Evolutionary conservation across 2,797 vertebrate species (phyloP).

Genomic region (Heterohyrax brucei): DNA sequence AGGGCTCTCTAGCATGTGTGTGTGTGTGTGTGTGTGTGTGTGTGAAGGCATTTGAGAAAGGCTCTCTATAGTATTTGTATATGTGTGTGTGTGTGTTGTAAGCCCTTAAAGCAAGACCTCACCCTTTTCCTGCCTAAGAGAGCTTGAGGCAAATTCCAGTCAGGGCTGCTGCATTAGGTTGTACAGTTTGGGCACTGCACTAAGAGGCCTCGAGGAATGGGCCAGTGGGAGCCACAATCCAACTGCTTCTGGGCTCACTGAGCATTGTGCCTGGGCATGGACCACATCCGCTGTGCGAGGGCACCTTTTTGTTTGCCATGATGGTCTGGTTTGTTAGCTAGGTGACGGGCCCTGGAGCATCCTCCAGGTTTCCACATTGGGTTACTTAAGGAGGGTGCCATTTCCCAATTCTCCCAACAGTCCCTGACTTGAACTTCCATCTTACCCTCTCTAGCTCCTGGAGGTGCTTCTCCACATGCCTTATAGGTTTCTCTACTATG

Average conservation of each 20-base stretch:
- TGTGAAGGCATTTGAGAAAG: no score
- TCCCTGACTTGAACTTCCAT: background rate
- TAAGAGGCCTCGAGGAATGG: no score
- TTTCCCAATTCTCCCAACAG: slow-evolving; percentile 53
- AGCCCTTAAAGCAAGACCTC: slow-evolving; percentile 39
- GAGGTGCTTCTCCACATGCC: background rate
- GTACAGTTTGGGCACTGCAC: no score
- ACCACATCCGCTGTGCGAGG: background rate
- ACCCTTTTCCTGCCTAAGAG: background rate
- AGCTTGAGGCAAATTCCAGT: slow-evolving; percentile 25
- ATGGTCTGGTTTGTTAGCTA: background rate
- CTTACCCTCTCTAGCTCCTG: background rate
- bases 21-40: background rate
- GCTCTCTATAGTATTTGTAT: no score
- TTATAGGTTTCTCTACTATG: background rate
- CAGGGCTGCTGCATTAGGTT: background rate
- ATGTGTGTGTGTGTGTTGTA: background rate
- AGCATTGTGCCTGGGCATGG: background rate
- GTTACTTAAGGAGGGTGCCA: background rate
- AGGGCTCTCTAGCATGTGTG: no score
- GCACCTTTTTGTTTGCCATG: background rate
- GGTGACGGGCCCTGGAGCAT: background rate
- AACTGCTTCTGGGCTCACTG: background rate
- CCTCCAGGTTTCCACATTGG: background rate
- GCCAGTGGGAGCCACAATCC: background rate